Evolutionary conservation across 2,888 invertebrate genomes (phyloP), one percentile per base, ranked within the genome.

Genomic region (Xestia c-nigrum): DNA sequence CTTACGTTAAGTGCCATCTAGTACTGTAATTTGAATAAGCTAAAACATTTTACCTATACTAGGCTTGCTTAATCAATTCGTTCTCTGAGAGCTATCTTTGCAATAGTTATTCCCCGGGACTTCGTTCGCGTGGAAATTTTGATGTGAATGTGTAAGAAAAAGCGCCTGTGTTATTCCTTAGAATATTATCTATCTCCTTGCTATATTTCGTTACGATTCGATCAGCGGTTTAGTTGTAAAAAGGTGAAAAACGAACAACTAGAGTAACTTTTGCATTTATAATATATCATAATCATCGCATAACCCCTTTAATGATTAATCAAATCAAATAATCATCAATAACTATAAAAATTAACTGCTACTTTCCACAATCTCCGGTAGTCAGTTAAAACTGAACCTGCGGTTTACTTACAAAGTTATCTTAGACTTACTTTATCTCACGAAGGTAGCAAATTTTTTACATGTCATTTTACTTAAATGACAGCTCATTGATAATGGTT

Each of bases 401-500:
- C 76, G 88, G 84, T 75, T 78, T 31, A 43, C 69, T 65, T 47
- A 79, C 80, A 88, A 88, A 85, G 82, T 81, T 78, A 88, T 88
- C 86, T 80, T 72, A 72, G 65, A 73, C 40, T 16, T 19, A 6
- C 12, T 46, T 71, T 88, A 86, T 88, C 86, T 76, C 19, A 7
- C 1, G 50, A 52, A 76, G 87, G 89, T 92, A 92, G 93, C 92
- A 89, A 93, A 90, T 89, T 90, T 89, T 89, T 89, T 87, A 89
- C 89, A 88, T 88, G 88, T 90, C 91, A 87, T 91, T 86, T 86
- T 72, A 76, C 64, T 77, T n/a, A 72, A 61, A 79, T 81, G 88
- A 86, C 92, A 92, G 89, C 78, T 80, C 59, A 72, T 84, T 72
- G 95, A 96, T 96, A 96, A 90, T 88, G 84, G 77, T 43, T 94